phyloP scores from a whole-genome alignment of 2,113 vertebrate genomes.

The Crotalus helleri region DNA sequence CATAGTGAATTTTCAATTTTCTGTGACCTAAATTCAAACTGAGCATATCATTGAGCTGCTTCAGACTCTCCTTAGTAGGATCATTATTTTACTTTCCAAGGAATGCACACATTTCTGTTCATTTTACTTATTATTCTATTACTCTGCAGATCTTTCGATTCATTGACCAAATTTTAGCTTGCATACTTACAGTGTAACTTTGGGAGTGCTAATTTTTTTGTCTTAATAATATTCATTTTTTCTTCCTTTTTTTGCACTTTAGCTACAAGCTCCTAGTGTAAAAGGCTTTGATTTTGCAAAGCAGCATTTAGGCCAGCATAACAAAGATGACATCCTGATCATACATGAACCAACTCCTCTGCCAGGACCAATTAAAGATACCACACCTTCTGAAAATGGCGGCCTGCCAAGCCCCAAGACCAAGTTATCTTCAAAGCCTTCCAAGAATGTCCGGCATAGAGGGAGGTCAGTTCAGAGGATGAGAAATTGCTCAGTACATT shows the following conservation, averaged over 20 bases:
- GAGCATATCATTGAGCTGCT: background rate
- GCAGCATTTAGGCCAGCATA: conserved; percentile 96
- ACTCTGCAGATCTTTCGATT: conserved; percentile 11
- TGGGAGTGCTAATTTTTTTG: background rate
- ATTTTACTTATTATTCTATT: background rate
- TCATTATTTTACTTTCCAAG: background rate
- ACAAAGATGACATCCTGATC: conserved; percentile 91
- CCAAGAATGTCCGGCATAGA: conserved; percentile 78
- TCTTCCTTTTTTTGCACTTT: conserved; percentile 39
- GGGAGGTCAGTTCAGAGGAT: conserved; percentile 78
- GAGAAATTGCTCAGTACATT: conserved; percentile 20
- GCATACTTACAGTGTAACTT: conserved; percentile 14
- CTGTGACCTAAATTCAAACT: background rate
- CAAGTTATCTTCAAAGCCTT: conserved; percentile 80
- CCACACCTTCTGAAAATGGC: conserved; percentile 83
- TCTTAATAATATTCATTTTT: background rate
- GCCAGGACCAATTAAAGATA: conserved; percentile 80
- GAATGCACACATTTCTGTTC: background rate
- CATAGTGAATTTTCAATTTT: background rate
- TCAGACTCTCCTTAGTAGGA: background rate
- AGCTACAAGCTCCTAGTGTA: conserved; percentile 94
- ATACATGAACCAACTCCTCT: conserved; percentile 84
- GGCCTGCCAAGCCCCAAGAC: conserved; percentile 85
- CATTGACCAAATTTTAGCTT: conserved; percentile 4
- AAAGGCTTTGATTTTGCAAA: conserved; percentile 99